Evolutionary conservation across 2,797 vertebrate species (phyloP).

Genomic region (Eulemur rubriventer): DNA sequence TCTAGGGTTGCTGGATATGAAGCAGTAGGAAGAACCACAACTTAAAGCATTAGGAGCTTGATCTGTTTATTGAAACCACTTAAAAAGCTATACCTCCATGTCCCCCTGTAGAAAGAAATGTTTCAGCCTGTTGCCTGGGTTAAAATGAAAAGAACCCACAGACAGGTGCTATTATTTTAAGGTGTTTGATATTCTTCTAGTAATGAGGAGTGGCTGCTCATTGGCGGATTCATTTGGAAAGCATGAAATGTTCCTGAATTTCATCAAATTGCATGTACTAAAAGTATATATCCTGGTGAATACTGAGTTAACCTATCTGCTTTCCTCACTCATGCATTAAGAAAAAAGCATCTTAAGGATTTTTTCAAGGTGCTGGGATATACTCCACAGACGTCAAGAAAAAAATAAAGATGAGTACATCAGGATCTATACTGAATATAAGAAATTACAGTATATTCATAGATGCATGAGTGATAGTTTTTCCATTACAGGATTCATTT

Average conservation of each 20-base stretch:
- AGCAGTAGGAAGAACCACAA: neutral
- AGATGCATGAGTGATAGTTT: constrained; percentile 28
- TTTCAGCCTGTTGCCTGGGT: constrained; percentile 4
- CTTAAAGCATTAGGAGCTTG: neutral
- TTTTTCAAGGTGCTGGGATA: neutral
- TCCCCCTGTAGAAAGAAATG: neutral
- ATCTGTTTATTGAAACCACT: constrained; percentile 7
- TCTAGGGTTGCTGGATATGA: neutral
- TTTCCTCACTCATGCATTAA: constrained; percentile 28
- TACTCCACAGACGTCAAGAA: neutral
- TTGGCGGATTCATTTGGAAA: constrained; percentile 47
- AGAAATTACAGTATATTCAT: constrained; percentile 47
- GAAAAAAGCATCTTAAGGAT: neutral
- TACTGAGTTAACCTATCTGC: constrained; percentile 30
- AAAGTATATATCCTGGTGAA: constrained; percentile 8
- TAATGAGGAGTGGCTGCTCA: constrained; percentile 10
- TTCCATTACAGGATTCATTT: constrained; percentile 43
- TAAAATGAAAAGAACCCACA: neutral
- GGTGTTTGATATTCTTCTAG: constrained; percentile 15
- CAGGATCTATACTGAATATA: neutral
- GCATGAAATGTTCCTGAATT: neutral
- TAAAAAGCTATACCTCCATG: neutral
- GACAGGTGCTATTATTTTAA: neutral
- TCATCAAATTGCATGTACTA: constrained; percentile 25
- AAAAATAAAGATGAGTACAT: neutral